Conservation (phyloP, 2,797 vertebrate species). For the Sciaenops ocellatus region DNA sequence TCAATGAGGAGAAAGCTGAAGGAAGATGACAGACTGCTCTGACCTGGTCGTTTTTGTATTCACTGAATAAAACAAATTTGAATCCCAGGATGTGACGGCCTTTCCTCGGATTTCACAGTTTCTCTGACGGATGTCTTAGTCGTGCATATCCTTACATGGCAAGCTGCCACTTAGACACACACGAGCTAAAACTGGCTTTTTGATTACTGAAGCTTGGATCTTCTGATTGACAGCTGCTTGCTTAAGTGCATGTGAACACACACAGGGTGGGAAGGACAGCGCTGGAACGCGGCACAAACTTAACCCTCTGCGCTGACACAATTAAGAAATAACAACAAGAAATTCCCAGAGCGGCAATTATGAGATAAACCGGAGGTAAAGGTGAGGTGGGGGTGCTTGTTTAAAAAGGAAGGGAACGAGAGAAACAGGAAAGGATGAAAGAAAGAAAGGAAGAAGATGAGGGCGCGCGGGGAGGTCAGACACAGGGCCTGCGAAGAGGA, state of each 20-base stretch:
- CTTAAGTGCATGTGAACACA: background rate
- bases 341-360: background rate
- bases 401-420: conserved; percentile 1
- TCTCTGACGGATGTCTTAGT: too few relatives aligned
- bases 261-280: background rate
- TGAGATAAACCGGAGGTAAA: background rate
- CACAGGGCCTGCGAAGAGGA: conserved; percentile 57
- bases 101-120: background rate
- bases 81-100: background rate
- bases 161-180: too few relatives aligned
- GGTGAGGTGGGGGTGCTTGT: background rate
- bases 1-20: background rate
- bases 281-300: too few relatives aligned
- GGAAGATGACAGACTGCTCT: too few relatives aligned
- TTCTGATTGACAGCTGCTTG: background rate
- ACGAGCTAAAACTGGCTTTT: too few relatives aligned
- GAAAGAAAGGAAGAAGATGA: conserved; percentile 39
- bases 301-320: too few relatives aligned
- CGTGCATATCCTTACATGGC: too few relatives aligned
- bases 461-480: conserved; percentile 58
- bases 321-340: background rate
- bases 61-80: background rate
- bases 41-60: too few relatives aligned
- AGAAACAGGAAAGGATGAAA: conserved; percentile 31
- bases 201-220: too few relatives aligned